Base-by-base conservation (phyloP, 2,797 vertebrate genomes). In the Astyanax mexicanus region DNA sequence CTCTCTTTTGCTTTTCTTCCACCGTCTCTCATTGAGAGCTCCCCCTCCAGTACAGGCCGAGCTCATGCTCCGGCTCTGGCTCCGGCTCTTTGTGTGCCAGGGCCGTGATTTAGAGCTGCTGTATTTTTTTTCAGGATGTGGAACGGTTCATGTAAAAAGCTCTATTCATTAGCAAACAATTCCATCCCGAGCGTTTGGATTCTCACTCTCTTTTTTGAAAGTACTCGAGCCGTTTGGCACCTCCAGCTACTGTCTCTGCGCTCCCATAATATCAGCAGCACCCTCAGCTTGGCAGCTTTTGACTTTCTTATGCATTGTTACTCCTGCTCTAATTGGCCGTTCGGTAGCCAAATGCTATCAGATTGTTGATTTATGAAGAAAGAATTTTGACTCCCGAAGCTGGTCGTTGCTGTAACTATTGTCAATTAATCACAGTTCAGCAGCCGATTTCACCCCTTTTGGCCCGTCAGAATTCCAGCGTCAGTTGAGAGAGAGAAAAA, bases 351-450 rank as follows among this genome's bases (percentile, higher is more conserved):
- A 81, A 81, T 42, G 67, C 64, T 76, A 64, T 75, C 47, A 49
- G 69, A 75, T 71, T 71, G 64, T 82, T 83, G 80, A 83, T 83
- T 78, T 81, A 82, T 83, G 69, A 69, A 72, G 76, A 79, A 69
- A 74, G 25, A 62, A 68, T 75, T 77, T 77, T 74, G 74, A 80
- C 77, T 83, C 69, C 67, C 77, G 65, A 80, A 78, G 77, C 78
- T 72, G 76, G 5, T 78, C 49, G 61, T 77, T 51, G 67, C 62
- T 29, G 38, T 65, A 82, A 82, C 77, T 70, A 52, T 72, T 80
- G 69, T 54, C 62, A 72, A 69, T 83, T 78, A 75, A 84, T 82
- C 80, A 79, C 35, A 66, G 78, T 70, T 69, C 65, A 82, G 55
- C 54, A 35, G 73, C 62, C 13, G 15, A 60, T 72, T 77, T 45